Evolutionary conservation across 2,888 invertebrate genomes (phyloP).

Genomic region (Anarsia innoxiella): DNA sequence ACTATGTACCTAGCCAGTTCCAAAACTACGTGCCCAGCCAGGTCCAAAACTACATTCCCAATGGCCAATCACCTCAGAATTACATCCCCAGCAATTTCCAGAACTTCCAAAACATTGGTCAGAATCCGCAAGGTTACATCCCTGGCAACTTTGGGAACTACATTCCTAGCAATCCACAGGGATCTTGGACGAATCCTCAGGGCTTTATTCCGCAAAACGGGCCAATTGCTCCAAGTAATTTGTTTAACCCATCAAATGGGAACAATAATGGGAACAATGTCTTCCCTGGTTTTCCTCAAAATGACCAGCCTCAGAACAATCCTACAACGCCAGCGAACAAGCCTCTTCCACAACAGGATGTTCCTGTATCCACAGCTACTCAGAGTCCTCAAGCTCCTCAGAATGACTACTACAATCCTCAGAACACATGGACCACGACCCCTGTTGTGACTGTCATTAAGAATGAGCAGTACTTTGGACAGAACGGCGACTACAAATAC

Average conservation of each 20-base stretch:
- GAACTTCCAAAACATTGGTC: slow-evolving; percentile 24
- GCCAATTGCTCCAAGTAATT: background rate
- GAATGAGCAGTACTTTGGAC: slow-evolving; percentile 57
- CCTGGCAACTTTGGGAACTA: background rate
- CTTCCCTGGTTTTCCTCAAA: slow-evolving; percentile 23
- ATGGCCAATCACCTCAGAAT: too few relatives aligned
- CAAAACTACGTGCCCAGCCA: slow-evolving; percentile 14
- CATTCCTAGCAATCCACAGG: too few relatives aligned
- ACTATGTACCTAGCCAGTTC: slow-evolving; percentile 22
- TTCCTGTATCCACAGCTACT: slow-evolving; percentile 12
- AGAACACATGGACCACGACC: slow-evolving; percentile 17
- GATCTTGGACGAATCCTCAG: too few relatives aligned
- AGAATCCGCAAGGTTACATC: slow-evolving; percentile 11
- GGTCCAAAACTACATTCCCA: slow-evolving; percentile 21
- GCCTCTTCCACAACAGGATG: slow-evolving; percentile 15
- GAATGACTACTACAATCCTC: slow-evolving; percentile 25
- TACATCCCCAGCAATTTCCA: too few relatives aligned
- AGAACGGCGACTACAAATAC: slow-evolving; percentile 69
- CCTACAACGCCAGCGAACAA: slow-evolving; percentile 19
- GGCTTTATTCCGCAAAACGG: background rate
- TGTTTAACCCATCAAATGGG: background rate
- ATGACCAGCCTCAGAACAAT: slow-evolving; percentile 25
- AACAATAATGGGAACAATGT: background rate
- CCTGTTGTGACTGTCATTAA: slow-evolving; percentile 50
- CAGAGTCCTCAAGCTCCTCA: slow-evolving; percentile 24